Conservation (phyloP, 2,797 vertebrate genomes). For the Tarsius wallacei region DNA sequence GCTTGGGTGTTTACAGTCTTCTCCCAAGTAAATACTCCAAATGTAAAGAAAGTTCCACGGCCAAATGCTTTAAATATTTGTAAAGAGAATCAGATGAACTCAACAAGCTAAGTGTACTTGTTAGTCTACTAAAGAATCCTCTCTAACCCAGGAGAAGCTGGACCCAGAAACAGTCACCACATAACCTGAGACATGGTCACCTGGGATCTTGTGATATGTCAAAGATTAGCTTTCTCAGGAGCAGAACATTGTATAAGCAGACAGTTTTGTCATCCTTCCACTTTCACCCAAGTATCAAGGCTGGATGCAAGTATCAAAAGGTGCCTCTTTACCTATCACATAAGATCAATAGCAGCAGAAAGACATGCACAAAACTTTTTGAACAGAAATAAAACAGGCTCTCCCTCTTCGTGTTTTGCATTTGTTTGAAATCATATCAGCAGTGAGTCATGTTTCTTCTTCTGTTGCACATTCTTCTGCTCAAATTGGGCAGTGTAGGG, state of each 20-base stretch:
- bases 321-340: background rate
- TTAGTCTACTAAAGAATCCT: background rate
- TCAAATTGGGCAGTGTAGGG: background rate
- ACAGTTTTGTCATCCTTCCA: background rate
- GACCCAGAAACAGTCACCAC: background rate
- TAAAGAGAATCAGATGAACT: background rate
- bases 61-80: background rate
- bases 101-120: background rate
- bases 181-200: background rate
- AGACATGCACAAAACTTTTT: background rate
- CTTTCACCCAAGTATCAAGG: background rate
- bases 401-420: background rate
- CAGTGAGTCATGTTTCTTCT: conserved; percentile 46
- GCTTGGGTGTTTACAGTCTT: conserved; percentile 17
- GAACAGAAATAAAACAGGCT: conserved; percentile 19
- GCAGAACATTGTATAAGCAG: background rate
- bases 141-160: background rate
- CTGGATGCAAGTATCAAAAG: background rate
- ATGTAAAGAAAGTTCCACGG: background rate
- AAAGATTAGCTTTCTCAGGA: background rate
- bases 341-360: background rate
- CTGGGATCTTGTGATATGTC: background rate
- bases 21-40: background rate
- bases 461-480: conserved; percentile 26
- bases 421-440: conserved; percentile 48